A percentile compares a stretch with the other conserved stretches of the same genome.
Evolutionary conservation across 2,888 invertebrate species (phyloP).

Genomic region (Cerceris ruficornis): DNA sequence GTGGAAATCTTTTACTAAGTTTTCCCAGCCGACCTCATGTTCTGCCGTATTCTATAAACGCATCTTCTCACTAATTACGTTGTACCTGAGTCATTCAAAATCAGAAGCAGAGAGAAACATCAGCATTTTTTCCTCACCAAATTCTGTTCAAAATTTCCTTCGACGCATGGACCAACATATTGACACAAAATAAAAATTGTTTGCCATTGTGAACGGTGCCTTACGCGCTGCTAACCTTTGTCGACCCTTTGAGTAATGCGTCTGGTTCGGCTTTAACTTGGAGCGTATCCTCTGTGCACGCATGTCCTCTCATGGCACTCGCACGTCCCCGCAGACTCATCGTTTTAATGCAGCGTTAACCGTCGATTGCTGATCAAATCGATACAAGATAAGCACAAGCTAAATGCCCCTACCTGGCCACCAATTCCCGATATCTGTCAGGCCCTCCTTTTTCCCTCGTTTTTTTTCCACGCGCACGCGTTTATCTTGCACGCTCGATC

Average conservation of each 20-base stretch:
- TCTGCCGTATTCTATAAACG: too few relatives aligned
- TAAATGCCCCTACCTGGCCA: conserved; percentile 13
- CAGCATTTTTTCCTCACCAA: too few relatives aligned
- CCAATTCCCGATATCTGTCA: conserved; percentile 20
- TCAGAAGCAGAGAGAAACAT: too few relatives aligned
- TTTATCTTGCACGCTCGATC: conserved; percentile 24
- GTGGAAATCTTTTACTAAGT: too few relatives aligned
- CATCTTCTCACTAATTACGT: too few relatives aligned
- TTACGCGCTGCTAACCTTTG: conserved; percentile 45
- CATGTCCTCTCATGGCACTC: conserved; percentile 23
- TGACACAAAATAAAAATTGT: neutral
- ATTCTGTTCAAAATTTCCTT: too few relatives aligned
- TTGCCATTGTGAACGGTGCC: conserved; percentile 31
- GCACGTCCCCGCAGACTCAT: conserved; percentile 66
- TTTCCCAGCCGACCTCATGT: too few relatives aligned
- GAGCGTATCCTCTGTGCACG: conserved; percentile 39
- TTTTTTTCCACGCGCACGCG: neutral
- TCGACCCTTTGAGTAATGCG: conserved; percentile 65
- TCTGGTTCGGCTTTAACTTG: conserved; percentile 55
- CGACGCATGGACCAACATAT: too few relatives aligned
- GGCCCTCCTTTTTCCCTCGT: neutral
- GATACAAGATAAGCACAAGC: conserved; percentile 52
- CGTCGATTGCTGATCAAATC: conserved; percentile 56
- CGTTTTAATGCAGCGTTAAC: conserved; percentile 67
- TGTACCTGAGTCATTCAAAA: too few relatives aligned